Conservation (phyloP, 2,888 invertebrate genomes). For the Teleogryllus oceanicus region DNA sequence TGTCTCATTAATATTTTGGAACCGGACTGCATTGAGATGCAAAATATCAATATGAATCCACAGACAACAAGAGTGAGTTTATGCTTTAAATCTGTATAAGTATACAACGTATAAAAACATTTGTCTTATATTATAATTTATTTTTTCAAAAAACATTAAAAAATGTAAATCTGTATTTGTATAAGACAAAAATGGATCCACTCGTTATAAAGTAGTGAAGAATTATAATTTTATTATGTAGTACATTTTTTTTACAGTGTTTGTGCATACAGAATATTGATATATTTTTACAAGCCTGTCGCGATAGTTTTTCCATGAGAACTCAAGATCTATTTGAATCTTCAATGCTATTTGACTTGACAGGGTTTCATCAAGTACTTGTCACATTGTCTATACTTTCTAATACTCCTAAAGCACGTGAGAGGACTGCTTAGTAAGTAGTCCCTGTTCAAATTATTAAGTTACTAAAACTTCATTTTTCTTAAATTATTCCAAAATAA, state of each 20-base stretch:
- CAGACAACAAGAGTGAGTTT: background rate
- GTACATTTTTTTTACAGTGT: background rate
- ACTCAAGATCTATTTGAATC: background rate
- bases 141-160: too few relatives aligned
- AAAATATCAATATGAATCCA: background rate
- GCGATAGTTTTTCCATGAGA: background rate
- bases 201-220: background rate
- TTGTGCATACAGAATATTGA: background rate
- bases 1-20: background rate
- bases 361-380: background rate
- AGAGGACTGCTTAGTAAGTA: background rate
- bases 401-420: background rate
- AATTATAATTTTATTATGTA: too few relatives aligned
- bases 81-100: background rate
- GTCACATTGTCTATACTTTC: background rate
- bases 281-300: background rate
- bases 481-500: too few relatives aligned
- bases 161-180: too few relatives aligned
- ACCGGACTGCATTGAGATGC: background rate
- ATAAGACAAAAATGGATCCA: too few relatives aligned
- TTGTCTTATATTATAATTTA: too few relatives aligned
- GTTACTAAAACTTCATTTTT: too few relatives aligned
- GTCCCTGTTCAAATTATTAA: background rate
- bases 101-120: too few relatives aligned
- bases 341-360: background rate